Base-by-base conservation (phyloP, 2,888 invertebrate genomes). In the Mythimna ferrago region DNA sequence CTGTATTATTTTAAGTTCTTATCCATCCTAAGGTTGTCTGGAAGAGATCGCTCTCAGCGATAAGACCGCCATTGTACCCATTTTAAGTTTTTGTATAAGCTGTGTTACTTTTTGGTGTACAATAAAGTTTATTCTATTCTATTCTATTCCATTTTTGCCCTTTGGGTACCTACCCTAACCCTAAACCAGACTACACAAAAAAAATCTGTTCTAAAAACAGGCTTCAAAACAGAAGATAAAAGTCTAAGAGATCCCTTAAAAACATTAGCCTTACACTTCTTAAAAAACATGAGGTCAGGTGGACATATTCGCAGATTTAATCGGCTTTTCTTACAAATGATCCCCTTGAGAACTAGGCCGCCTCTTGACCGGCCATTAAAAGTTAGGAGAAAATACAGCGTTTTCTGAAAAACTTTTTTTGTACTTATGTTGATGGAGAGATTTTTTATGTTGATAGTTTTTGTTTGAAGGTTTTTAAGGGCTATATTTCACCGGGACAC, bases 251-350 rank as follows among this genome's bases (percentile, higher is more conserved):
- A 16, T 56, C 62, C 57, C 62, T 38, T 74, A 38, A 66, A 80
- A 77, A 73, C 62, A 73, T 58, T 16, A n/a, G 19, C 14, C 26
- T 51, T 54, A 48, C 61, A 60, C 6, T 56, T 51, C 51, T 62
- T 51, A 67, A 74, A 56, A 80, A 76, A 73, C 62, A 75, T 54
- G n/a, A 58, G 35, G 48, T 38, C 6, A 16, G 35, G 54, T 54
- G 21, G 71, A 41, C 56, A 48, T 71, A 71, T 67, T 53, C 51
- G 10, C 51, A 51, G 68, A 75, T 73, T 44, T 83, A 83, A 80
- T 83, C 74, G 66, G 71, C 73, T 85, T 84, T 83, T 66, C 66
- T 84, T 83, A 62, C 53, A 58, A 85, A 64, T 80, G 74, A 80
- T 76, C 76, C 75, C 21, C 64, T 70, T 65, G 65, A 78, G 71